Base-by-base conservation (phyloP, 2,113 vertebrate species). In the Notothenia rossii region DNA sequence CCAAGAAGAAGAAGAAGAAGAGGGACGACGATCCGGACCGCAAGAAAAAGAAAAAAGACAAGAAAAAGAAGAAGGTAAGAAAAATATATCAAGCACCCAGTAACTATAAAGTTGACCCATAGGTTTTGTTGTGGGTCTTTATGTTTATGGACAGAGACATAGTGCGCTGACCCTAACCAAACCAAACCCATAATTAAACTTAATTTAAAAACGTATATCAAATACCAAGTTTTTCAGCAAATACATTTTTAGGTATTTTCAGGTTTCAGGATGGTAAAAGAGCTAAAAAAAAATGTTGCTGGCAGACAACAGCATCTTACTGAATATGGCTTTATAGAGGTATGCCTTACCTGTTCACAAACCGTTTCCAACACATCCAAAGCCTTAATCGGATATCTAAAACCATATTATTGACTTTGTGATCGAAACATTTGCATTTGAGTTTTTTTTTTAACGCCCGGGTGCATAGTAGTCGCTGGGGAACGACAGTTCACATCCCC, bases 1-100 rank as follows among this genome's bases (percentile, higher is more conserved):
- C 98, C 89, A 99, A 99, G 92, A 99, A 99, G 89, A 99, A 99
- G 93, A 99, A 99, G 93, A 99, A 99, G 94, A 99, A 99, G 90
- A 96, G 97, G 77, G 98, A 99, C 0, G 98, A 99, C 18, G 98
- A 99, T 88, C 98, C 98, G 0, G 98, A 99, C 33, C 93, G 98
- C 78, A 98, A 98, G 83, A 97, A 97, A 90, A 99, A 98, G 94
- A 99, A 99, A 95, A 99, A 99, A 91, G 98, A 99, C 72, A 99
- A 99, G 90, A 99, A 99, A 92, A 99, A 99, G 93, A 99, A 99
- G 89, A 99, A 99, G 95, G 98, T 98, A 86, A 67, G 29, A 66
- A 45, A 51, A 29, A 65, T 36, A 8, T 25, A 3, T 72, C 5
- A 36, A 43, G 20, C 10, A 5, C 40, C 0, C 0, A 33, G 25